Percentiles rank a stretch among this genome's conserved stretches.
Conservation (phyloP, 2,113 vertebrate genomes). For the Gracilinanus agilis region DNA sequence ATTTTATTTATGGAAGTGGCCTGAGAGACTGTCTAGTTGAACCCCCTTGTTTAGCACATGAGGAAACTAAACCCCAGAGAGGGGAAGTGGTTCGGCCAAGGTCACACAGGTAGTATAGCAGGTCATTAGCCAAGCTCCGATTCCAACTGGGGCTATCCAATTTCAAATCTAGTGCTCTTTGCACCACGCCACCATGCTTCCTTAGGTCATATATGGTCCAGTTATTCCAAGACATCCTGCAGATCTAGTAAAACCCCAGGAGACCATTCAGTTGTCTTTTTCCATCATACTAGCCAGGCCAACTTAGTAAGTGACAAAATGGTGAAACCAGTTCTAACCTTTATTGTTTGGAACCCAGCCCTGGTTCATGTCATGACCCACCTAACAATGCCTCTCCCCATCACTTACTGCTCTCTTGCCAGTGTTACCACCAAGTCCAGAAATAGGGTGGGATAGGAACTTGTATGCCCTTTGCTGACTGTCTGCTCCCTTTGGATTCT, state of each 20-base stretch:
- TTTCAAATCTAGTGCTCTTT: not conserved
- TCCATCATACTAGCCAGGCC: not conserved
- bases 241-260: not conserved
- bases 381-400: not conserved
- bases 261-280: not conserved
- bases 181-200: not conserved
- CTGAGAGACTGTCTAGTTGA: not conserved
- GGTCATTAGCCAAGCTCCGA: not conserved
- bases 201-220: not conserved
- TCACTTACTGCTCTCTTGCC: not conserved
- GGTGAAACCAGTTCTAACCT: not conserved
- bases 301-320: not conserved
- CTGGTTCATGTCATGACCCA: not conserved
- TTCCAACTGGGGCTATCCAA: not conserved
- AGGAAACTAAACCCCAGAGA: not conserved
- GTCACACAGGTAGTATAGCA: not conserved
- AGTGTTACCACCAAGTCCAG: not conserved
- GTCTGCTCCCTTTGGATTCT: not conserved
- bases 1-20: not conserved
- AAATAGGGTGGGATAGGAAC: not conserved
- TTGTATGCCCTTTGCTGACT: not conserved
- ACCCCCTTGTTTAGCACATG: not conserved
- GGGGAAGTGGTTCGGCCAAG: not conserved
- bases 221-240: not conserved
- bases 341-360: not conserved